phyloP scores from a whole-genome alignment of 2,888 invertebrate genomes.

The Sclerodermus sp. region DNA sequence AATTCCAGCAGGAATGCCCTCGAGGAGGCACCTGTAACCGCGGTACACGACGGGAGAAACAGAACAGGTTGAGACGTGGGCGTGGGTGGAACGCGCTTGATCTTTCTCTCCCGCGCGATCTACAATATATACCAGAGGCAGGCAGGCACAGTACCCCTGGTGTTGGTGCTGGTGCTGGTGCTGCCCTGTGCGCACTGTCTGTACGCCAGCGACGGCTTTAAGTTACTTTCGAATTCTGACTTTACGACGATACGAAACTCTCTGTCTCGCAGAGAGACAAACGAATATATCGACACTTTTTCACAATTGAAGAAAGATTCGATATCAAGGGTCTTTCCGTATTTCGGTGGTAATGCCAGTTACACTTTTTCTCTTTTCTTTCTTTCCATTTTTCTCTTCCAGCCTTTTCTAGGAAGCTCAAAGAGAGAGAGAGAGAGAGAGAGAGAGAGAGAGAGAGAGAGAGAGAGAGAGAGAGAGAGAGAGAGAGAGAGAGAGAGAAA shows the following conservation, averaged over 20 bases:
- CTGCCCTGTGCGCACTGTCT: too few species aligned
- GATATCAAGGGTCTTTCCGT: too few species aligned
- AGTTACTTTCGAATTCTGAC: neutral
- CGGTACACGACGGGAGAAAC: constrained; percentile 42
- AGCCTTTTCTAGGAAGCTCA: neutral
- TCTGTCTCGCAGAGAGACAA: too few species aligned
- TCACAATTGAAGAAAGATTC: too few species aligned
- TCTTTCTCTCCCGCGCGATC: constrained; percentile 43
- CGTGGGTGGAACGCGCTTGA: constrained; percentile 55
- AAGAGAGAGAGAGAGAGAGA: neutral
- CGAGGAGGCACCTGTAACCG: constrained; percentile 54
- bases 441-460: too few species aligned
- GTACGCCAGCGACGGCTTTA: too few species aligned
- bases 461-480: neutral
- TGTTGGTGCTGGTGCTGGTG: neutral
- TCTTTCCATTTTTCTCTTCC: neutral
- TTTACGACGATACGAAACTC: neutral
- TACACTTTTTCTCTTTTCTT: neutral
- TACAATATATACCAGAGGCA: constrained; percentile 25
- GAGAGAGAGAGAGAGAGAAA: neutral
- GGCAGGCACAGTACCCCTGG: neutral
- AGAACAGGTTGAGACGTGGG: constrained; percentile 55
- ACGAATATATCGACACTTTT: too few species aligned
- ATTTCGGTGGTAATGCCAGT: too few species aligned
- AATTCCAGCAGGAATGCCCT: constrained; percentile 51